Conservation (phyloP, 2,113 vertebrate species). For the Cyrtonyx montezumae region DNA sequence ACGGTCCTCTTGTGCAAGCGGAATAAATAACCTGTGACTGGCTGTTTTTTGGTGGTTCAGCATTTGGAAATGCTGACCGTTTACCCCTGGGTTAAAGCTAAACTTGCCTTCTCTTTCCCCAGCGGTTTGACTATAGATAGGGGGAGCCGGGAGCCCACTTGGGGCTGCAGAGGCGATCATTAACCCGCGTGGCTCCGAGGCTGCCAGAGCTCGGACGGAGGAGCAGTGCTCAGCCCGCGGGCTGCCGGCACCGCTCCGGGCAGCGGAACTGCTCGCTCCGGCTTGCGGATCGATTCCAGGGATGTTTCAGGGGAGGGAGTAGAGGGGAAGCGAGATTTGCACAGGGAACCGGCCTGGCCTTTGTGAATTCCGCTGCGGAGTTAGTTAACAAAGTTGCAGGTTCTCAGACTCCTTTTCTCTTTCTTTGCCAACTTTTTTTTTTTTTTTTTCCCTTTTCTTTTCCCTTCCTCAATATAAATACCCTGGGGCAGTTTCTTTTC, state of each 20-base stretch:
- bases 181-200: not conserved
- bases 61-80: conserved; percentile 58
- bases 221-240: fast-evolving
- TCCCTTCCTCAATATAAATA: conserved; percentile 41
- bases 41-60: conserved; percentile 53
- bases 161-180: conserved; percentile 34
- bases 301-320: conserved; percentile 5
- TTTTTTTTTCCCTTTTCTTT: fast-evolving
- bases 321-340: conserved; percentile 29
- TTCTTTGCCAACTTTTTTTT: not conserved
- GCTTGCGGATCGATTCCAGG: not conserved
- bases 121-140: not conserved
- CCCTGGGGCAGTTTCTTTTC: conserved; percentile 73
- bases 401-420: conserved; percentile 41
- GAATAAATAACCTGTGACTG: conserved; percentile 40
- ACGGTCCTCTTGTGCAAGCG: conserved; percentile 1
- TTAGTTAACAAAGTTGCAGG: conserved; percentile 66
- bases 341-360: conserved; percentile 10
- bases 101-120: conserved; percentile 32
- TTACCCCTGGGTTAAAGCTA: conserved; percentile 69
- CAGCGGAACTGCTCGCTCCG: conserved; percentile 47
- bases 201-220: not conserved
- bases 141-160: not conserved
- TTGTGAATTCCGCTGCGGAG: conserved; percentile 50
- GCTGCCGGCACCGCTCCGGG: not conserved